phyloP scores from a whole-genome alignment of 2,797 vertebrate genomes.

The Gastrophryne carolinensis region DNA sequence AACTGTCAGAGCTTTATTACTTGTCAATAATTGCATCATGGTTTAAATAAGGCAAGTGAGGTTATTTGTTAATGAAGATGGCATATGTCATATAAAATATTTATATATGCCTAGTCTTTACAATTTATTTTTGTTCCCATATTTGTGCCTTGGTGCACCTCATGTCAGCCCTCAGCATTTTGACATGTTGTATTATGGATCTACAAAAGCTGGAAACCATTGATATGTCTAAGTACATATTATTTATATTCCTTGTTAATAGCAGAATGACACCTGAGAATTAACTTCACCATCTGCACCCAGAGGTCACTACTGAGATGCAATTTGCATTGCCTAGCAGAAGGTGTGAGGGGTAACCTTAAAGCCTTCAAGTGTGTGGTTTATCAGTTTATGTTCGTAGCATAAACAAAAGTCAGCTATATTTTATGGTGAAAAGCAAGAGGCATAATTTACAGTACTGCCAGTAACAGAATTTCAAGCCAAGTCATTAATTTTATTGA shows the following conservation, averaged over 20 bases:
- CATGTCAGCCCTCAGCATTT: too few relatives aligned
- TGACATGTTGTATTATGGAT: too few relatives aligned
- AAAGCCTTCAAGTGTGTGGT: conserved; percentile 36
- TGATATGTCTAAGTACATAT: too few relatives aligned
- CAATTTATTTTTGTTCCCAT: too few relatives aligned
- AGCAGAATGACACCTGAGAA: conserved; percentile 22
- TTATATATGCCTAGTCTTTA: too few relatives aligned
- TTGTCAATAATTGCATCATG: too few relatives aligned
- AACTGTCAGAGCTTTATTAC: too few relatives aligned
- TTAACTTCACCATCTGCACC: conserved; percentile 36
- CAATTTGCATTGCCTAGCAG: conserved; percentile 28
- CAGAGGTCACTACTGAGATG: conserved; percentile 19
- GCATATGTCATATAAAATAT: too few relatives aligned
- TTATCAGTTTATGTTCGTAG: conserved; percentile 41
- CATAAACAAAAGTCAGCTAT: conserved; percentile 43
- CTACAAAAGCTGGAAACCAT: too few relatives aligned
- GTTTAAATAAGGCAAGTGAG: too few relatives aligned
- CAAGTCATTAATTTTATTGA: conserved; percentile 48
- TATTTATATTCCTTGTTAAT: conserved; percentile 5
- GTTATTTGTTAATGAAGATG: too few relatives aligned
- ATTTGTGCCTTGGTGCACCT: too few relatives aligned
- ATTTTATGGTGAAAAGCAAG: conserved; percentile 28
- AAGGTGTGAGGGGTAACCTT: conserved; percentile 18
- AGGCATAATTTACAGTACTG: conserved; percentile 26
- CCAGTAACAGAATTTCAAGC: conserved; percentile 14